Evolutionary conservation across 1,140 invertebrate species (phyloP), one percentile per base, ranked within the genome.

Genomic region (Drosophila eugracilis): DNA sequence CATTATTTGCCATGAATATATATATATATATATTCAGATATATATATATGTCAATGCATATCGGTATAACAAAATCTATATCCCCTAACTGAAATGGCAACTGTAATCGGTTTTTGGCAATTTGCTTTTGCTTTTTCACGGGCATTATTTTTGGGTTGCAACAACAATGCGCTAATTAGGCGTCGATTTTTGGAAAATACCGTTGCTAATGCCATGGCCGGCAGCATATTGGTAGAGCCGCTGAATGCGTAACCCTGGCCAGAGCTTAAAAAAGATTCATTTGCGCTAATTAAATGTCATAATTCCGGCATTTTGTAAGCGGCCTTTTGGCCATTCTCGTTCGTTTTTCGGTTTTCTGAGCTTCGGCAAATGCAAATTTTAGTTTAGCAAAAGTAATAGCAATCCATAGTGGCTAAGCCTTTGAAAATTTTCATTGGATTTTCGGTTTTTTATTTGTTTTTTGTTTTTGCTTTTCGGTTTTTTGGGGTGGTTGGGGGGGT

Each of bases 101-200:
- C 36, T 42, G 60, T 67, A 53, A 67, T 67, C 65, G 65, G 45
- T 67, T 44, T 67, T 52, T 44, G 65, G 65, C 60, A 67, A n/a
- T n/a, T n/a, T n/a, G n/a, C n/a, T n/a, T 67, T 67, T 28, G 45
- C 62, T 67, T 44, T 67, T 28, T 32, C 28, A 19, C 26, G 7
- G 37, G 45, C 30, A 67, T 67, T 67, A 67, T 66, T 47, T 47
- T 47, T 2, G 62, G 47, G n/a, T n/a, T 42, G 36, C 14, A 37
- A 39, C 44, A 63, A 66, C 60, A 67, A 67, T 53, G 65, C 65
- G 60, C 65, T 67, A 67, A 67, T 67, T 67, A 44, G 65, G 65
- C 65, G 65, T 67, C 65, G 60, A 67, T 52, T 67, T 22, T 28
- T 14, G n/a, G n/a, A n/a, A 67, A 67, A 67, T 67, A 49, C 65